Base-by-base conservation (phyloP, 1,140 invertebrate genomes). In the Tenebrio molitor region DNA sequence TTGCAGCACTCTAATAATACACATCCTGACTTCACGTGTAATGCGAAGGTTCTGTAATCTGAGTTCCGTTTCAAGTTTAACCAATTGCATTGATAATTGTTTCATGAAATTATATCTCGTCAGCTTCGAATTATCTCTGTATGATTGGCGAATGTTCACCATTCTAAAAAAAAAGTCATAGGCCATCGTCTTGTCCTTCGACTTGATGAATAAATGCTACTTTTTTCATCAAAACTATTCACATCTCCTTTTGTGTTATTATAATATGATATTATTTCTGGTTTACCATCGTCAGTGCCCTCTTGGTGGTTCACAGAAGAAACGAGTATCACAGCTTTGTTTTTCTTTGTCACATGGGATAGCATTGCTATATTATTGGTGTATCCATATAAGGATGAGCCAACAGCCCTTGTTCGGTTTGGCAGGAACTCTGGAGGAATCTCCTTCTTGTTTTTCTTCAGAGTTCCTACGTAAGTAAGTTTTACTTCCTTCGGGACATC, bases 401-500 rank as follows among this genome's bases (percentile, higher is more conserved):
- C 25, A 3, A 29, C 25, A 3, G 3, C 8, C 3, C 25, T 3
- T 4, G 3, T 8, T 29, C 25, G 3, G 3, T 3, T 29, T 3
- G 25, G 36, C n/a, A 29, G 29, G 21, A 42, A 71, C 34, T 71
- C 36, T 46, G 19, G 2, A 29, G 23, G 62, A 7, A 69, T 53
- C 29, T 62, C 46, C 2, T 14, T n/a, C 34, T 69, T 69, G 29
- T 58, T 69, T 29, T 69, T 69, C 65, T 2, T 46, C 10, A 68
- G 10, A 14, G 65, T 68, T 15, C 1, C 21, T 19, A 68, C 65
- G n/a, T 73, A 66, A 15, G 77, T 76, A 7, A 80, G 63, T 74
- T 81, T 76, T 3, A 44, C 44, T 2, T 3, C 68, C 53, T 71
- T 12, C 10, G 25, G 14, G 15, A 12, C 14, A n/a, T 19, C 46